These are phyloP conservation scores for Tipula confusa DNA, from an alignment of 2,888 invertebrate genomes.

Conservation along the genomic window DNA sequence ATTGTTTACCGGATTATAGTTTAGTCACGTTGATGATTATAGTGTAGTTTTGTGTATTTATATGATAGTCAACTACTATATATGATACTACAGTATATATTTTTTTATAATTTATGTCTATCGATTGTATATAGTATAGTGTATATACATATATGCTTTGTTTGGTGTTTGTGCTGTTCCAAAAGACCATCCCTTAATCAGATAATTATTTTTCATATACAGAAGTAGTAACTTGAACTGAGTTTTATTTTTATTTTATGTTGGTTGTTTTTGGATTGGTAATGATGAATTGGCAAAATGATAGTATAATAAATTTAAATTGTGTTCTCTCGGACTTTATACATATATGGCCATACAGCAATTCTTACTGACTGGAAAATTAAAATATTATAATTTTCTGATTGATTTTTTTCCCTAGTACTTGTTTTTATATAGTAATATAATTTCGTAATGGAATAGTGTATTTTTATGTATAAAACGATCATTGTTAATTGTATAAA, in stretches of 20 bases:
- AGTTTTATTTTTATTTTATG: not conserved
- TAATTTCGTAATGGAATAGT: constrained; percentile 8
- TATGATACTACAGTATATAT: not conserved
- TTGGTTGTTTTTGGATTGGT: not conserved
- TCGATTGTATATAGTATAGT: not conserved
- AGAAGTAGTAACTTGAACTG: not conserved
- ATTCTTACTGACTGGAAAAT: not conserved
- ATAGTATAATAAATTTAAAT: constrained; percentile 8
- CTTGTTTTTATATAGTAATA: not conserved
- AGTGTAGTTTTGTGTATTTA: not conserved
- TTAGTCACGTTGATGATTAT: constrained; percentile 9
- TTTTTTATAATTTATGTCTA: not conserved
- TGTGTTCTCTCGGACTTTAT: not conserved
- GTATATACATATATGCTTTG: not conserved
- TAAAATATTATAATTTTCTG: not conserved
- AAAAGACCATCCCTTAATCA: constrained; percentile 9
- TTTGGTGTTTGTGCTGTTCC: not conserved
- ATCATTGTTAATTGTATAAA: constrained; percentile 16
- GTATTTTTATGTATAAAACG: not conserved
- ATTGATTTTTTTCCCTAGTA: not conserved
- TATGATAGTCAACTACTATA: not conserved
- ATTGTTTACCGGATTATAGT: constrained; percentile 12
- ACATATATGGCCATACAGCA: not conserved
- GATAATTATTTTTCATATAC: not conserved
- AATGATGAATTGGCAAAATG: constrained; percentile 12